A percentile compares a stretch with the other conserved stretches of the same genome.
phyloP scores from a whole-genome alignment of 2,113 vertebrate species.

The Cyprinodon variegatus region DNA sequence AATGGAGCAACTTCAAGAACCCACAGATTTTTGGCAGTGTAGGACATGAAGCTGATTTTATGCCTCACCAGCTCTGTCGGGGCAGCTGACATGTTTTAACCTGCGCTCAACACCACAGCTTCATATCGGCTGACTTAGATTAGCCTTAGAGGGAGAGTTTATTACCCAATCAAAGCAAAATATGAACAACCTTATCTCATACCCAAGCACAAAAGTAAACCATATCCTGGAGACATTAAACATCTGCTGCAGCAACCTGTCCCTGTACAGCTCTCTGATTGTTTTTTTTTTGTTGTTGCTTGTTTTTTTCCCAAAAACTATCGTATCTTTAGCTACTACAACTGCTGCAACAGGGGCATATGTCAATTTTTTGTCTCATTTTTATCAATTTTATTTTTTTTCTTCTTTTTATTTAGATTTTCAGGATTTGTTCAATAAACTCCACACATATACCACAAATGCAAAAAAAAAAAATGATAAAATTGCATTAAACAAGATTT shows the following conservation, averaged over 20 bases:
- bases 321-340: background rate
- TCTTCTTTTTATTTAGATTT: background rate
- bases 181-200: constrained; percentile 21
- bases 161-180: constrained; percentile 22
- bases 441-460: too few relatives aligned
- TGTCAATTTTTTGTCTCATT: too few relatives aligned
- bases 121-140: constrained; percentile 48
- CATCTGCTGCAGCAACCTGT: background rate
- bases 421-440: too few relatives aligned
- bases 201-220: constrained; percentile 11
- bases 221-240: constrained; percentile 4
- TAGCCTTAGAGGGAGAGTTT: constrained; percentile 17
- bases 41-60: constrained; percentile 39
- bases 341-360: background rate
- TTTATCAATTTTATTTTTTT: background rate
- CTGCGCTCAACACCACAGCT: constrained; percentile 7
- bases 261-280: background rate
- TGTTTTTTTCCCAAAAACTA: background rate
- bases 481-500: too few relatives aligned
- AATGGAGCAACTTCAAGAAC: background rate
- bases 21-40: constrained; percentile 20
- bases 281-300: too few relatives aligned
- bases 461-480: too few relatives aligned
- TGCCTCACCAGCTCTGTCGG: constrained; percentile 37
- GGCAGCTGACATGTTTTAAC: constrained; percentile 57